Conservation (phyloP, 2,797 vertebrate species). For the Cuculus canorus region DNA sequence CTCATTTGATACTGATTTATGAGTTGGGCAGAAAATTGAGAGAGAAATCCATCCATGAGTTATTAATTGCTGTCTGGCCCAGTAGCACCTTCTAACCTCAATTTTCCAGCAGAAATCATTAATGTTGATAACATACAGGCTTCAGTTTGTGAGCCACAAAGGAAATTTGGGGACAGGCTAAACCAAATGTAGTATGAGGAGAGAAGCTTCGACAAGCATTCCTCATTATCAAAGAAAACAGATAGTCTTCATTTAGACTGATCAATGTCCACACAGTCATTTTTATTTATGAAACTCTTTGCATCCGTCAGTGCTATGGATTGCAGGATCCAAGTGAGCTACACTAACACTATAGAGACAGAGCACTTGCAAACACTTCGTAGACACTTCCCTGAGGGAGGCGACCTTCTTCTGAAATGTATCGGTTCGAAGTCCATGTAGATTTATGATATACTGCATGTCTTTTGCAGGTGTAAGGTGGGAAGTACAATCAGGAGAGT, state of each 20-base stretch:
- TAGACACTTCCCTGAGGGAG: background rate
- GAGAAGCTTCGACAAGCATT: background rate
- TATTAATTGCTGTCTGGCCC: slow-evolving; percentile 66
- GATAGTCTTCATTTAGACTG: background rate
- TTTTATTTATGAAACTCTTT: background rate
- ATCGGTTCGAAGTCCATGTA: background rate
- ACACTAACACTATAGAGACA: background rate
- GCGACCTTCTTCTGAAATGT: background rate
- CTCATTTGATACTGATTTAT: slow-evolving; percentile 60
- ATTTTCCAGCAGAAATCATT: slow-evolving; percentile 68
- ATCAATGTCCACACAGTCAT: background rate
- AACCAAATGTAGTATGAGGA: background rate
- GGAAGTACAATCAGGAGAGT: slow-evolving; percentile 93
- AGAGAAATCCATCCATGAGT: slow-evolving; percentile 56
- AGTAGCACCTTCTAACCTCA: slow-evolving; percentile 61
- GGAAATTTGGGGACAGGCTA: slow-evolving; percentile 4
- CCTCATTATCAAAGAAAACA: background rate
- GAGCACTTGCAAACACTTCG: background rate
- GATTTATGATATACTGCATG: slow-evolving; percentile 32
- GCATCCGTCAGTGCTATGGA: background rate
- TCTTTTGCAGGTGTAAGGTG: slow-evolving; percentile 91
- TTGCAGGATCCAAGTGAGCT: background rate
- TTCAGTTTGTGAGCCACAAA: slow-evolving; percentile 33
- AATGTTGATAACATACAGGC: slow-evolving; percentile 55
- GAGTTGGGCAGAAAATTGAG: slow-evolving; percentile 61